These are phyloP conservation scores for Drosophila nikananu DNA, from an alignment of 1,140 invertebrate genomes.

Conservation along the genomic window DNA sequence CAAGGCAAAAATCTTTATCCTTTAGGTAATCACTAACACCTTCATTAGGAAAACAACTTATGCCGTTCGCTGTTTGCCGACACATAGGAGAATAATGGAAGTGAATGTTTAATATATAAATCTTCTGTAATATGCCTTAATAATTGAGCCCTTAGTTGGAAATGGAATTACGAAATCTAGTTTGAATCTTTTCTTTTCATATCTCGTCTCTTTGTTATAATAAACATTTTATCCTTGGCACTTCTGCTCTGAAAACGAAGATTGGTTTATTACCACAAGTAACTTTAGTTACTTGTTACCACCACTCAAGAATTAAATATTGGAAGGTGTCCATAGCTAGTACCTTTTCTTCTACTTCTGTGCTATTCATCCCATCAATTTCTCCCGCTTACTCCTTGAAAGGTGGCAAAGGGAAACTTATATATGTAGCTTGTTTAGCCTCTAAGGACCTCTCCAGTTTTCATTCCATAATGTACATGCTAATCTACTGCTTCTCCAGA, in stretches of 20 bases:
- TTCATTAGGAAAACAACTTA: not conserved
- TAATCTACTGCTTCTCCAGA: constrained; percentile 35
- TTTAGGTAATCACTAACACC: no score
- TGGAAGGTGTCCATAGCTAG: no score
- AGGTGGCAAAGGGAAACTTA: not conserved
- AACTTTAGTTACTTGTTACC: no score
- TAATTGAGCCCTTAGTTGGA: no score
- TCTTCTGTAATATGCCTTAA: no score
- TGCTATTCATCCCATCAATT: not conserved
- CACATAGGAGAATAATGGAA: not conserved
- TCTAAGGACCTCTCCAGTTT: not conserved
- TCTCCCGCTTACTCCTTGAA: not conserved
- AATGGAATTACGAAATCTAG: not conserved
- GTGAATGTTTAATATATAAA: no score
- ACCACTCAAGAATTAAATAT: no score
- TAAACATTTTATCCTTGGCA: no score
- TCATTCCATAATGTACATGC: constrained; percentile 35
- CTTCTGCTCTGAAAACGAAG: no score
- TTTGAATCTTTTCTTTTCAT: not conserved
- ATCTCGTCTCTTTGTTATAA: not conserved
- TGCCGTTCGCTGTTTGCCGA: not conserved
- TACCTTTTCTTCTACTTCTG: not conserved
- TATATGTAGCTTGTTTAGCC: no score
- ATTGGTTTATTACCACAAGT: not conserved
- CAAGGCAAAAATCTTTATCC: not conserved